A percentile compares a stretch with the other conserved stretches of the same genome.
phyloP scores from a whole-genome alignment of 2,797 vertebrate species.

The Onychomys arenicola region DNA sequence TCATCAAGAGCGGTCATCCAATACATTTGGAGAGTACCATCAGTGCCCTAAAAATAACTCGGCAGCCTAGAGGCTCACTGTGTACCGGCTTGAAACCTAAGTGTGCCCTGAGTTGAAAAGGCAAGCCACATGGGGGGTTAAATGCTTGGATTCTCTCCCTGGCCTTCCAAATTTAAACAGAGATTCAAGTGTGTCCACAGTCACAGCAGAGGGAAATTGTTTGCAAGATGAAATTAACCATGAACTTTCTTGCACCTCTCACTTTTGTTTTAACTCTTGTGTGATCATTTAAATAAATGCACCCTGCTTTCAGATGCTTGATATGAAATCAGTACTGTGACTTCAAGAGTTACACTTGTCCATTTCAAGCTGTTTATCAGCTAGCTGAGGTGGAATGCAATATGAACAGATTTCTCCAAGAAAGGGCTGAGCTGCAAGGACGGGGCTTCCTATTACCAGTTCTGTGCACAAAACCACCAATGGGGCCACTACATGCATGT shows the following conservation, averaged over 20 bases:
- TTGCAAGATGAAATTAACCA: background rate
- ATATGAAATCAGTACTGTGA: constrained; percentile 7
- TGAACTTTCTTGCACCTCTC: background rate
- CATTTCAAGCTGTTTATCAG: constrained; percentile 40
- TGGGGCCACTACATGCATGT: constrained; percentile 52
- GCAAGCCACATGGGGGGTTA: constrained; percentile 20
- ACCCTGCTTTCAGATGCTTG: constrained; percentile 3
- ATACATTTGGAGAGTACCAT: constrained; percentile 69
- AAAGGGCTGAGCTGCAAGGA: too few relatives aligned
- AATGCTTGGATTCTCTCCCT: constrained; percentile 33
- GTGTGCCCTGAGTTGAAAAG: constrained; percentile 63
- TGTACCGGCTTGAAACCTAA: constrained; percentile 72
- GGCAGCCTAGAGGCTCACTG: constrained; percentile 48
- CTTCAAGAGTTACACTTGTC: constrained; percentile 30
- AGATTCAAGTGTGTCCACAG: background rate
- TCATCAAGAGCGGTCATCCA: constrained; percentile 75
- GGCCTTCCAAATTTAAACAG: constrained; percentile 45
- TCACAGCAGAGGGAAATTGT: background rate
- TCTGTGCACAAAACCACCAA: constrained; percentile 60
- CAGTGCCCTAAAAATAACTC: constrained; percentile 79
- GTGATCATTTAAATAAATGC: background rate
- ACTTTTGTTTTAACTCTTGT: background rate
- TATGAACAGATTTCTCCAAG: constrained; percentile 62
- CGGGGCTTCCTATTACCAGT: constrained; percentile 1
- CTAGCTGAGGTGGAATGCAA: constrained; percentile 55